A percentile compares a stretch with the other conserved stretches of the same genome.
These are phyloP conservation scores for Philonicus albiceps DNA, from an alignment of 2,888 invertebrate genomes.

Conservation along the genomic window DNA sequence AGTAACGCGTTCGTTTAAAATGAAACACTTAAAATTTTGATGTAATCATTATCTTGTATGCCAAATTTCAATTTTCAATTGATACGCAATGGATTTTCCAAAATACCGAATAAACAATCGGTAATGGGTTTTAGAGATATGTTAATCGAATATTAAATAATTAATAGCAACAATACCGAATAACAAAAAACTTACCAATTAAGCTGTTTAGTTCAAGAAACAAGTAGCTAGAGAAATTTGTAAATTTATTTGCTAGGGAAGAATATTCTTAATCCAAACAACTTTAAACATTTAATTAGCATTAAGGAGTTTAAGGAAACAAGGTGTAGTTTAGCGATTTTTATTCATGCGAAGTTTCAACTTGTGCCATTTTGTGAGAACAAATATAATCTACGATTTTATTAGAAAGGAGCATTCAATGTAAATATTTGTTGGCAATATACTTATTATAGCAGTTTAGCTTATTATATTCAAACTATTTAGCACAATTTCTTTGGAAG, in stretches of 20 bases:
- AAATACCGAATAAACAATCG: background rate
- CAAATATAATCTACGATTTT: constrained; percentile 3
- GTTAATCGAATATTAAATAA: constrained; percentile 7
- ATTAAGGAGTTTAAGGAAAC: background rate
- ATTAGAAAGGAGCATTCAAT: background rate
- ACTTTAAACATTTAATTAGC: background rate
- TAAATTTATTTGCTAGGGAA: background rate
- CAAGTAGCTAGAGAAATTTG: constrained; percentile 28
- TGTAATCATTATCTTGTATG: constrained; percentile 8
- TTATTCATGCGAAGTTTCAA: constrained; percentile 12
- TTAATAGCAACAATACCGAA: constrained; percentile 4
- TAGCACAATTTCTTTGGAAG: background rate
- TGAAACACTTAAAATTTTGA: background rate
- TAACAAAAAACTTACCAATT: background rate
- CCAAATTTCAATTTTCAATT: constrained; percentile 25
- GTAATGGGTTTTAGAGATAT: constrained; percentile 3
- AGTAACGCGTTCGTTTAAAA: background rate
- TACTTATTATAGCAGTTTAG: background rate
- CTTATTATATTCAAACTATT: background rate
- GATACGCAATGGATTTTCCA: constrained; percentile 14
- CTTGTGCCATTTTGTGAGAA: constrained; percentile 23
- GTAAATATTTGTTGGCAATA: constrained; percentile 16
- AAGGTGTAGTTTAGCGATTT: constrained; percentile 17
- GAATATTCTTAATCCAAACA: constrained; percentile 1
- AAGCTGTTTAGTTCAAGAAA: constrained; percentile 5